Percentiles rank a stretch among this genome's conserved stretches.
Evolutionary conservation across 2,113 vertebrate genomes (phyloP).

Genomic region (Bombycilla garrulus): DNA sequence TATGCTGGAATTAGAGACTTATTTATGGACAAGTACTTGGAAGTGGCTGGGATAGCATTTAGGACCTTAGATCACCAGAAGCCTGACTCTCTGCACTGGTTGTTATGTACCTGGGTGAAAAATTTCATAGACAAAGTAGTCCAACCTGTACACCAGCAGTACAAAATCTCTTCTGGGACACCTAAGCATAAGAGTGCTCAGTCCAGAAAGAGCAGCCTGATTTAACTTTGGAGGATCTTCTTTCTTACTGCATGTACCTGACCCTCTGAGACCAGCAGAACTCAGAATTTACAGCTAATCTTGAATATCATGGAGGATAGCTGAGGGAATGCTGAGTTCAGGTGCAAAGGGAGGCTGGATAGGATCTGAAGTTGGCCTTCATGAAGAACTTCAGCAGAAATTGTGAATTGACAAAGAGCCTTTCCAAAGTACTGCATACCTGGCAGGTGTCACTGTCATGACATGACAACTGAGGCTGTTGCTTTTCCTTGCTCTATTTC

Average conservation of each 20-base stretch:
- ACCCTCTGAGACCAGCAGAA: background rate
- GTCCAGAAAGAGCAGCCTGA: background rate
- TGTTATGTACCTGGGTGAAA: background rate
- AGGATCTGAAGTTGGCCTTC: background rate
- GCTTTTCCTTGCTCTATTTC: background rate
- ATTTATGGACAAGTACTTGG: background rate
- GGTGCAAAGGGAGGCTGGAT: background rate
- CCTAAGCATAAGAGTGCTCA: background rate
- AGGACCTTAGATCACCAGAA: background rate
- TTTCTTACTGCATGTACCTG: background rate
- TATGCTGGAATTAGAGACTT: background rate
- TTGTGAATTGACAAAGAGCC: background rate
- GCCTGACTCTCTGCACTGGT: background rate
- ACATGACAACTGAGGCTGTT: background rate
- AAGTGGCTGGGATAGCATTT: background rate
- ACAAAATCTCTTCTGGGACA: background rate
- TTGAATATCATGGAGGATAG: background rate
- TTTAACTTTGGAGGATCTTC: background rate
- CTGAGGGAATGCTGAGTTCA: background rate
- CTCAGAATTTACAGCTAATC: background rate
- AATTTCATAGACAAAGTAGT: background rate
- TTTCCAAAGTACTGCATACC: background rate
- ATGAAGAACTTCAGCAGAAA: background rate
- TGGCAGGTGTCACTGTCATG: background rate
- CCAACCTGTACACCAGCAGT: background rate